These are phyloP conservation scores for Thamnaconus septentrionalis DNA, from an alignment of 2,113 vertebrate genomes.

Conservation along the genomic window DNA sequence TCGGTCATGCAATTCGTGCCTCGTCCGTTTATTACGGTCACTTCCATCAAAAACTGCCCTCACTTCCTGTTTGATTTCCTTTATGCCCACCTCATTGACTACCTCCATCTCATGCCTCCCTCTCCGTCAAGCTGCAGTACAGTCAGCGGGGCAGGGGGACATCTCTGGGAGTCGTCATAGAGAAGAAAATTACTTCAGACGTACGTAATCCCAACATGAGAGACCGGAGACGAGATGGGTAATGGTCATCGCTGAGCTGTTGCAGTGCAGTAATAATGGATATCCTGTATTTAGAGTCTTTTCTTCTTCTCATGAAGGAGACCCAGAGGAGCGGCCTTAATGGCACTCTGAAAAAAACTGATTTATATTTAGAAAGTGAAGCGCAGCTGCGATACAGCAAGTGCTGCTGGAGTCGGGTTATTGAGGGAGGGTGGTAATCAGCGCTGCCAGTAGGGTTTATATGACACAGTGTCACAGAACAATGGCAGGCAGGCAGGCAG, in stretches of 20 bases:
- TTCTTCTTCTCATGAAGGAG: too few relatives aligned
- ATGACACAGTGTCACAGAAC: constrained; percentile 58
- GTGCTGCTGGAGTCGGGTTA: constrained; percentile 24
- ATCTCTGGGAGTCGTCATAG: neutral
- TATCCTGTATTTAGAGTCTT: too few relatives aligned
- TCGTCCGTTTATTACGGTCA: too few relatives aligned
- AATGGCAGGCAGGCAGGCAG: constrained; percentile 34
- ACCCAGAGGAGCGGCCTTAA: constrained; percentile 24
- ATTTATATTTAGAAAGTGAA: constrained; percentile 46
- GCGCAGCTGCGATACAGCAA: constrained; percentile 33
- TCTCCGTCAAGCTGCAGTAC: constrained; percentile 4
- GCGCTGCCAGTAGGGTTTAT: constrained; percentile 45
- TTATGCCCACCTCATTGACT: constrained; percentile 27
- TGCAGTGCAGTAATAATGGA: too few relatives aligned
- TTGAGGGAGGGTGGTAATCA: constrained; percentile 37
- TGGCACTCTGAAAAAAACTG: constrained; percentile 16
- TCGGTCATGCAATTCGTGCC: too few relatives aligned
- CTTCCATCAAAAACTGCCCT: neutral
- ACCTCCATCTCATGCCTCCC: constrained; percentile 17
- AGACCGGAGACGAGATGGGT: constrained; percentile 27
- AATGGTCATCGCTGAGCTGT: neutral
- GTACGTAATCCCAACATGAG: constrained; percentile 34
- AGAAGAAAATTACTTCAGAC: constrained; percentile 33
- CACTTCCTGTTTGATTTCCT: constrained; percentile 10
- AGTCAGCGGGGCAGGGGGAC: constrained; percentile 16